Conservation (phyloP, 2,888 invertebrate species). For the Venusia cambrica region DNA sequence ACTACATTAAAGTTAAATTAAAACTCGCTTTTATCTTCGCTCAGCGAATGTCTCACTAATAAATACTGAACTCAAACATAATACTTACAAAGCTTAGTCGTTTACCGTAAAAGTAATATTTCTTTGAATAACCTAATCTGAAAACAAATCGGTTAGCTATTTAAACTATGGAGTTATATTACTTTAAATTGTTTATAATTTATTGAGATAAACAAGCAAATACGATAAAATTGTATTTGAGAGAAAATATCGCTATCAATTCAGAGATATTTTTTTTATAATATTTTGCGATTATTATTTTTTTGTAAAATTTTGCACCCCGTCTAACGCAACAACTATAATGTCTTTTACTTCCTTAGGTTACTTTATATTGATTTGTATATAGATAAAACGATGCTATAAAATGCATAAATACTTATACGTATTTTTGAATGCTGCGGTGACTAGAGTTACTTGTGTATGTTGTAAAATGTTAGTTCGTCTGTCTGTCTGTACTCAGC, state of each 20-base stretch:
- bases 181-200: no score
- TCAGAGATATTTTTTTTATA: no score
- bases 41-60: slow-evolving; percentile 66
- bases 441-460: slow-evolving; percentile 63
- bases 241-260: no score
- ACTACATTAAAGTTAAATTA: slow-evolving; percentile 48
- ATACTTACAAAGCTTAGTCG: slow-evolving; percentile 37
- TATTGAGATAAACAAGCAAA: no score
- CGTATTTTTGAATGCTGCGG: slow-evolving; percentile 51
- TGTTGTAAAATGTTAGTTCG: slow-evolving; percentile 30
- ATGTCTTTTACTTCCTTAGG: slow-evolving; percentile 40
- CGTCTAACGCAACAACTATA: slow-evolving; percentile 23
- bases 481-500: slow-evolving; percentile 31
- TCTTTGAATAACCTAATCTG: slow-evolving; percentile 19
- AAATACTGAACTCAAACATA: slow-evolving; percentile 52
- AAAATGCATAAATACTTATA: slow-evolving; percentile 31
- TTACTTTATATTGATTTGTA: slow-evolving; percentile 33
- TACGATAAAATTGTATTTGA: no score
- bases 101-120: slow-evolving; percentile 26
- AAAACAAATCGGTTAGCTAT: slow-evolving; percentile 2
- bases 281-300: no score
- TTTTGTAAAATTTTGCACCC: slow-evolving; percentile 27
- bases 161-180: background rate
- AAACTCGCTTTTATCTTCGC: slow-evolving; percentile 54
- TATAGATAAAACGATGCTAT: slow-evolving; percentile 28